Conservation (phyloP, 2,113 vertebrate species). For the Chaetorhynchus papuensis region DNA sequence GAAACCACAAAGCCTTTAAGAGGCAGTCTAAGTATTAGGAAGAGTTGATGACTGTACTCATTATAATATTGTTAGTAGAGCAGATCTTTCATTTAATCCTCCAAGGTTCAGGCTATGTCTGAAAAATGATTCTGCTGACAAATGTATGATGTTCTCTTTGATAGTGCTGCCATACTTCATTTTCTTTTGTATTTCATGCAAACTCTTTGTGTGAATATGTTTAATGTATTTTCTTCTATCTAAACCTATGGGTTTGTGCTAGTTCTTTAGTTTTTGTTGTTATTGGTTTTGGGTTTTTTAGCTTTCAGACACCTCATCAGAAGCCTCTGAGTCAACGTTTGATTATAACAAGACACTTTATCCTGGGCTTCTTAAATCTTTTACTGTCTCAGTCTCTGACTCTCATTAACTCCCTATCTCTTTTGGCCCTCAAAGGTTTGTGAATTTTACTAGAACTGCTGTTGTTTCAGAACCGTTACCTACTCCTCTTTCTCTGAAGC, state of each 20-base stretch:
- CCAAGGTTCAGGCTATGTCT: background rate
- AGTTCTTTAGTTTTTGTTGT: background rate
- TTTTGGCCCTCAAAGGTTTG: background rate
- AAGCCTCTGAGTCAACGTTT: background rate
- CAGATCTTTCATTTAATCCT: background rate
- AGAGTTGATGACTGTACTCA: background rate
- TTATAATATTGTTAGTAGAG: background rate
- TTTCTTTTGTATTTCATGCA: background rate
- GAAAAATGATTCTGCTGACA: background rate
- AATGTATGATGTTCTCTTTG: background rate
- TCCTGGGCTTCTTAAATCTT: background rate
- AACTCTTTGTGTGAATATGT: background rate
- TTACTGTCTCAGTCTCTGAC: background rate
- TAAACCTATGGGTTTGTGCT: background rate
- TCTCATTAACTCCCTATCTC: background rate
- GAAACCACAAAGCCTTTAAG: background rate
- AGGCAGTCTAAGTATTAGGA: background rate
- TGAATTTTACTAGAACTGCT: background rate
- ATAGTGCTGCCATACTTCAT: background rate
- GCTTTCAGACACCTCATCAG: background rate
- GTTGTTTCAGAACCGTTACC: rapidly evolving
- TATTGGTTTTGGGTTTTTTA: background rate
- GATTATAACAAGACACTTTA: background rate
- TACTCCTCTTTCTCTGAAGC: background rate
- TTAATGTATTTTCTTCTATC: background rate